Evolutionary conservation across 2,888 invertebrate species (phyloP).

Genomic region (Rhamphomyia laevipes): DNA sequence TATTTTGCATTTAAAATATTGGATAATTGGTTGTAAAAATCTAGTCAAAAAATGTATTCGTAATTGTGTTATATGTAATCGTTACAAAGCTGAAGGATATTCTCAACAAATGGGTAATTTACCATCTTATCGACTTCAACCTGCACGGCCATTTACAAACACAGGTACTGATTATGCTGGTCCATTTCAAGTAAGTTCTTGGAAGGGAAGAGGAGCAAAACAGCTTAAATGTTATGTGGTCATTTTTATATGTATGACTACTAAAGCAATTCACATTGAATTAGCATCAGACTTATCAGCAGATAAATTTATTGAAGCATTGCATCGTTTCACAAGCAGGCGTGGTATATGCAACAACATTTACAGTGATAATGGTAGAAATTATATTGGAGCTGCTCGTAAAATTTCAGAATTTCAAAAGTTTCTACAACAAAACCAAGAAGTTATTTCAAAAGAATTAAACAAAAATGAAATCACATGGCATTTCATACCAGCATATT

Average conservation of each 20-base stretch:
- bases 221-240: conserved; percentile 15
- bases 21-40: background rate
- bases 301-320: conserved; percentile 16
- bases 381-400: conserved; percentile 18
- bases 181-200: conserved; percentile 8
- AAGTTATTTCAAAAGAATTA: conserved; percentile 19
- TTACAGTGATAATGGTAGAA: conserved; percentile 20
- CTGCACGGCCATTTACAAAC: conserved; percentile 3
- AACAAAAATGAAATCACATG: background rate
- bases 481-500: conserved; percentile 13
- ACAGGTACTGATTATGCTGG: conserved; percentile 11
- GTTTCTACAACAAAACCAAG: background rate
- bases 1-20: background rate
- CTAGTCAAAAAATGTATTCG: background rate
- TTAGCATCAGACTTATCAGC: conserved; percentile 1
- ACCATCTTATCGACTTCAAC: background rate
- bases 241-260: conserved; percentile 15
- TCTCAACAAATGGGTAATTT: background rate
- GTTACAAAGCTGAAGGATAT: background rate
- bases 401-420: conserved; percentile 9
- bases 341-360: conserved; percentile 15
- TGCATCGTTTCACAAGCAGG: conserved; percentile 16
- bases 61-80: background rate
- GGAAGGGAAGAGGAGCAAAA: conserved; percentile 7
- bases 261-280: background rate